phyloP scores from a whole-genome alignment of 2,113 vertebrate species.

The Vombatus ursinus region DNA sequence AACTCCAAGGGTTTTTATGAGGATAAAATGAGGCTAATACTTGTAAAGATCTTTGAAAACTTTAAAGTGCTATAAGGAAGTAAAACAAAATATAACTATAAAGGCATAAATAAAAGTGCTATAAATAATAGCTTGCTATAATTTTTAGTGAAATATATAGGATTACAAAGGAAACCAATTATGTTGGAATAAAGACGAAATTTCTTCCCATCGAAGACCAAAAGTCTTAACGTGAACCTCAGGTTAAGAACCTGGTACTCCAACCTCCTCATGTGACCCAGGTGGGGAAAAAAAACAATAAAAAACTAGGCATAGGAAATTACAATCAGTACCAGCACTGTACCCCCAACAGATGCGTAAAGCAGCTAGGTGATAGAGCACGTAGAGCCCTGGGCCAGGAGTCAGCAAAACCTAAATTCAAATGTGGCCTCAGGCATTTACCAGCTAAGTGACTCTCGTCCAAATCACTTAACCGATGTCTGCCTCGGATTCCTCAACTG shows the following conservation, averaged over 20 bases:
- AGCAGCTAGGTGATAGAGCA: too few species aligned
- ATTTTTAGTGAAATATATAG: neutral
- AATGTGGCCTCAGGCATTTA: neutral
- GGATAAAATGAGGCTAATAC: neutral
- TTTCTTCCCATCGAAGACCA: neutral
- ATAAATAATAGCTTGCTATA: neutral
- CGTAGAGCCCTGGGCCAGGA: neutral
- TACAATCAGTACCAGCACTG: neutral
- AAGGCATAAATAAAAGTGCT: neutral
- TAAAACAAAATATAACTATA: neutral
- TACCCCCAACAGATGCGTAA: neutral
- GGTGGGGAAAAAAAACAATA: neutral
- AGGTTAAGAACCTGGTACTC: neutral
- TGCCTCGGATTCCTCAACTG: neutral
- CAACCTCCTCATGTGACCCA: neutral
- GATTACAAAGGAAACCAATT: neutral
- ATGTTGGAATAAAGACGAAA: neutral
- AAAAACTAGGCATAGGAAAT: neutral
- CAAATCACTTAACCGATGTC: neutral
- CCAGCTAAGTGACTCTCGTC: too few species aligned
- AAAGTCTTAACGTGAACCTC: neutral
- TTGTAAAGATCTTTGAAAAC: neutral
- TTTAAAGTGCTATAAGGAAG: neutral
- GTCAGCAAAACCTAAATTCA: neutral
- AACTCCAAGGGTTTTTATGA: neutral